Conservation (phyloP, 2,113 vertebrate genomes). For the Austrofundulus limnaeus region DNA sequence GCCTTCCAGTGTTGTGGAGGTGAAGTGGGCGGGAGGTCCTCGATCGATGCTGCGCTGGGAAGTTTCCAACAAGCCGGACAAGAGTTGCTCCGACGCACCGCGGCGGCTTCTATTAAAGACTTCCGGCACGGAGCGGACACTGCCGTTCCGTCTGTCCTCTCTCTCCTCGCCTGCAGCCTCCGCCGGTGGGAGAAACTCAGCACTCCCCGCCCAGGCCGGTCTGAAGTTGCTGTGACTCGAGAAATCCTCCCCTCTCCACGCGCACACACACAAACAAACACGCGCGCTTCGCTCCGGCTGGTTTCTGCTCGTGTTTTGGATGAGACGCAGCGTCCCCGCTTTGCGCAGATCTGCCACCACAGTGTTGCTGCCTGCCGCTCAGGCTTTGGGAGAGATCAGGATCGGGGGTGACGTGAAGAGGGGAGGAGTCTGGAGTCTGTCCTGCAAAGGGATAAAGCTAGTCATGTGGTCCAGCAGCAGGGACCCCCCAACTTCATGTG, state of each 20-base stretch:
- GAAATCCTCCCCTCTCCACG: background rate
- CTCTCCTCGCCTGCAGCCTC: slow-evolving; percentile 13
- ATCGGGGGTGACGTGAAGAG: slow-evolving; percentile 36
- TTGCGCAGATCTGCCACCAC: slow-evolving; percentile 58
- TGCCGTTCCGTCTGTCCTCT: slow-evolving; percentile 33
- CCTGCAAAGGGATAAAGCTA: slow-evolving; percentile 36
- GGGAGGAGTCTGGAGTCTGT: slow-evolving; percentile 69
- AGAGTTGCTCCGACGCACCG: slow-evolving; percentile 42
- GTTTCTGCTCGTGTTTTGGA: background rate
- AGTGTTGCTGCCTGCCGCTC: slow-evolving; percentile 60
- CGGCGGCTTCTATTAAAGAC: background rate
- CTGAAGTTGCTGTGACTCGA: slow-evolving; percentile 52
- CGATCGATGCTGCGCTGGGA: slow-evolving; percentile 65
- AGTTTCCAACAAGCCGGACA: slow-evolving; percentile 62
- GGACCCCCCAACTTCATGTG: slow-evolving; percentile 13
- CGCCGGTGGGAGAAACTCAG: slow-evolving; percentile 4
- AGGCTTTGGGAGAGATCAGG: slow-evolving; percentile 67
- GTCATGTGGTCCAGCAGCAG: background rate
- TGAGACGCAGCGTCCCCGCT: slow-evolving; percentile 29
- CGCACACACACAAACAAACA: background rate
- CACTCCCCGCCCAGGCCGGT: slow-evolving; percentile 7
- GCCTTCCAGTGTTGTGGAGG: slow-evolving; percentile 44
- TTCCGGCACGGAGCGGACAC: slow-evolving; percentile 11
- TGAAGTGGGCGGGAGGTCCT: slow-evolving; percentile 70
- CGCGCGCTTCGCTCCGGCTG: background rate